Evolutionary conservation across 2,888 invertebrate genomes (phyloP), one percentile per base, ranked within the genome.

Genomic region (Megastigmus dorsalis): DNA sequence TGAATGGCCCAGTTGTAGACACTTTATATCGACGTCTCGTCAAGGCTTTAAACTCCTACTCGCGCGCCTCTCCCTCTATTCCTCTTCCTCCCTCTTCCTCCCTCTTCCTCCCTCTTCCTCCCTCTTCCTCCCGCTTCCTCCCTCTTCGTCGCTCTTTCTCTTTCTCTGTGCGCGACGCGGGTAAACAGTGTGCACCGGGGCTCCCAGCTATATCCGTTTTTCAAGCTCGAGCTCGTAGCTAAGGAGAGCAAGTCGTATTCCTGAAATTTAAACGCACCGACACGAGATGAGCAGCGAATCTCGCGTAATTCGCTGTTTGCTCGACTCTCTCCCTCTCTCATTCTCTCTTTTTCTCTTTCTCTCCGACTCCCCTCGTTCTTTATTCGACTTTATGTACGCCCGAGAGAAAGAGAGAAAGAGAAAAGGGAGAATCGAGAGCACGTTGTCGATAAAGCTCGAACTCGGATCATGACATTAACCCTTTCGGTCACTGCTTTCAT

Each of bases 1-100:
- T 36, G 57, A 67, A 57, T 36, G 57, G 68, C 48, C 68, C 68
- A 55, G 43, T 54, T 48, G 33, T 18, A 48, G 48, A 36, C 48
- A 36, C 57, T 68, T 57, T 68, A 57, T 57, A 68, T 68, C 67
- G 67, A 68, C 57, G 57, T 57, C 57, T 57, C 67, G 20, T 66
- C 66, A 41, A n/a, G 18, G 30, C 66, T 45, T 43, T 66, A 41
- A 65, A 43, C 66, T 43, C 66, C 9, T 15, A 23, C 7, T 52
- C 50, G 9, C n/a, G 2, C 28, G 13, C 13, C 28, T 6, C 50
- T 9, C n/a, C n/a, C n/a, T n/a, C n/a, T n/a, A n/a, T n/a, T n/a
- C n/a, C n/a, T n/a, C n/a, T n/a, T n/a, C n/a, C n/a, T n/a, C n/a
- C n/a, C n/a, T n/a, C n/a, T n/a, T n/a, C n/a, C n/a, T n/a, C n/a